Evolutionary conservation across 2,113 vertebrate genomes (phyloP).

Genomic region (Tonatia bakeri): DNA sequence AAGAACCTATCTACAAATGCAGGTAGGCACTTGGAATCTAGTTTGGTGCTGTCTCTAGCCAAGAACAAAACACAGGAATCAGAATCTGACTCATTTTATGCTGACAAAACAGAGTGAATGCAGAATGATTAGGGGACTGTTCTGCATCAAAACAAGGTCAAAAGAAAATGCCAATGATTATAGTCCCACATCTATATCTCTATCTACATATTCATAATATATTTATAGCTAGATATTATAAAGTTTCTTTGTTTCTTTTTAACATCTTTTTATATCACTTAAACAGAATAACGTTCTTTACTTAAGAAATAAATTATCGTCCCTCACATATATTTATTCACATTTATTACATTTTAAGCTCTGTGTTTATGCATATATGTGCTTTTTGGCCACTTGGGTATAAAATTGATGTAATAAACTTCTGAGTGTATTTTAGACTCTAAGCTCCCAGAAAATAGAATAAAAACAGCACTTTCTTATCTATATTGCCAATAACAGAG

Average conservation of each 20-base stretch:
- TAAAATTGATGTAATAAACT: not conserved
- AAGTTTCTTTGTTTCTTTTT: not conserved
- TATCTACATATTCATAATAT: not conserved
- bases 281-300: not conserved
- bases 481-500: not conserved
- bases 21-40: not conserved
- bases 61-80: not conserved
- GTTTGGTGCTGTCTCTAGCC: not conserved
- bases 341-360: not conserved
- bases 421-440: not conserved
- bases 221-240: not conserved
- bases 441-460: not conserved
- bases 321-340: not conserved
- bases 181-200: not conserved
- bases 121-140: not conserved
- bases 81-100: not conserved
- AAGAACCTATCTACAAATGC: not conserved
- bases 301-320: not conserved
- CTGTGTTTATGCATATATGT: not conserved
- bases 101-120: not conserved
- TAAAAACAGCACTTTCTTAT: not conserved
- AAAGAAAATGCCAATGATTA: not conserved
- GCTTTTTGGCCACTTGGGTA: not conserved
- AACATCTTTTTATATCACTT: not conserved
- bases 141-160: not conserved